A percentile compares a stretch with the other conserved stretches of the same genome.
Conservation (phyloP, 2,888 invertebrate species). For the Rosalia funebris region DNA sequence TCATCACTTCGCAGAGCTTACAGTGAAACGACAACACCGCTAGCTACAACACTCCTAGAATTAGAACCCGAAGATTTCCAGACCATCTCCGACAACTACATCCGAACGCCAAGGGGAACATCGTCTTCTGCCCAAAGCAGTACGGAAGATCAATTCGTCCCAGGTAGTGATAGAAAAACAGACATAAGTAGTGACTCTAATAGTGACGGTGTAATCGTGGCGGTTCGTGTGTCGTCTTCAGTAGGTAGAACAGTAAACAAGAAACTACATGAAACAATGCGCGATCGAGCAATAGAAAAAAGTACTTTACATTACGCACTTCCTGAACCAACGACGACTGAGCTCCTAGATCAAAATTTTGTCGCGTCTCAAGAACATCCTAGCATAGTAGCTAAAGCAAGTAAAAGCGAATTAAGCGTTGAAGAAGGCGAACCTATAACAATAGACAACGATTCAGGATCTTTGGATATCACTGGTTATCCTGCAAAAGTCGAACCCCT, state of each 20-base stretch:
- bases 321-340: slow-evolving; percentile 37
- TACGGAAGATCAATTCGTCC: slow-evolving; percentile 32
- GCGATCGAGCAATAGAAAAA: slow-evolving; percentile 11
- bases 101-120: slow-evolving; percentile 42
- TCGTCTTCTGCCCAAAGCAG: slow-evolving; percentile 37
- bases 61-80: slow-evolving; percentile 29
- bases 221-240: slow-evolving; percentile 67
- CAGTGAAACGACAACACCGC: slow-evolving; percentile 36
- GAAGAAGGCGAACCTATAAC: slow-evolving; percentile 70
- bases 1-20: slow-evolving; percentile 48
- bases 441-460: slow-evolving; percentile 52
- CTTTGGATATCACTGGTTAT: slow-evolving; percentile 43
- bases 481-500: slow-evolving; percentile 52
- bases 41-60: slow-evolving; percentile 34
- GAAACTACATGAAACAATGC: too few species aligned
- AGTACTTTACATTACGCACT: slow-evolving; percentile 37
- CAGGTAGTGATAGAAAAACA: slow-evolving; percentile 10
- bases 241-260: slow-evolving; percentile 55
- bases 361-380: slow-evolving; percentile 60
- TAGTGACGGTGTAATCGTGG: slow-evolving; percentile 65
- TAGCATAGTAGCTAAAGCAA: slow-evolving; percentile 67
- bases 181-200: slow-evolving; percentile 34
- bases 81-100: slow-evolving; percentile 28
- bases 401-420: slow-evolving; percentile 69
- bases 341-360: slow-evolving; percentile 41